Base-by-base conservation (phyloP, 2,888 invertebrate genomes). In the Cerastis leucographa region DNA sequence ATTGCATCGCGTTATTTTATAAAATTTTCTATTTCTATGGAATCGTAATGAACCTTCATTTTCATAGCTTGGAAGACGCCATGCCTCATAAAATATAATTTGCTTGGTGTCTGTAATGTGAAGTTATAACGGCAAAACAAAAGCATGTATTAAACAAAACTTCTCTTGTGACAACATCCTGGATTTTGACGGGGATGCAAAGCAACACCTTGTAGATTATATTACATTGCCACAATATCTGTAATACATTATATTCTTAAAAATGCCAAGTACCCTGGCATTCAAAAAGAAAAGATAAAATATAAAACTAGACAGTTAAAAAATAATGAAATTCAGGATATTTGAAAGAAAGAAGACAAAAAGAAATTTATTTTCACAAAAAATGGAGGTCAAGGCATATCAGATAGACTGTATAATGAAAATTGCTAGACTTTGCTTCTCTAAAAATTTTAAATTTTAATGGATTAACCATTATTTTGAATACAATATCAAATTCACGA, bases 321-420 rank as follows among this genome's bases (percentile, higher is more conserved):
- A 66, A 49, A 29, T 42, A 56, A 73, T 62, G 22, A 67, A 74
- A 67, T 46, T 46, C 61, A 56, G 35, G n/a, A 40, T 59, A 51
- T 56, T 81, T 46, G 11, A 67, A n/a, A 42, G 17, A 42, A 19
- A 42, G 29, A 54, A 17, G n/a, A 62, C 8, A 1, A n/a, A 54
- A 68, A n/a, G 54, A 56, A 75, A 81, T 81, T 79, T 42, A 74
- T 56, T 64, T 75, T 67, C 9, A 64, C 46, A 54, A 54, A 67
- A 66, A 74, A 67, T 42, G 4, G 12, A 56, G 42, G 46, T 49
- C 11, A 9, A 19, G n/a, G 51, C 35, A n/a, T 9, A 49, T n/a
- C 54, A 42, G 46, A 42, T 78, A 62, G n/a, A 35, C 49, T 62
- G 19, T 78, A 62, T 35, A 17, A 68, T 71, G n/a, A 67, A 67